Evolutionary conservation across 1,140 invertebrate genomes (phyloP).

Genomic region (Lerema accius): DNA sequence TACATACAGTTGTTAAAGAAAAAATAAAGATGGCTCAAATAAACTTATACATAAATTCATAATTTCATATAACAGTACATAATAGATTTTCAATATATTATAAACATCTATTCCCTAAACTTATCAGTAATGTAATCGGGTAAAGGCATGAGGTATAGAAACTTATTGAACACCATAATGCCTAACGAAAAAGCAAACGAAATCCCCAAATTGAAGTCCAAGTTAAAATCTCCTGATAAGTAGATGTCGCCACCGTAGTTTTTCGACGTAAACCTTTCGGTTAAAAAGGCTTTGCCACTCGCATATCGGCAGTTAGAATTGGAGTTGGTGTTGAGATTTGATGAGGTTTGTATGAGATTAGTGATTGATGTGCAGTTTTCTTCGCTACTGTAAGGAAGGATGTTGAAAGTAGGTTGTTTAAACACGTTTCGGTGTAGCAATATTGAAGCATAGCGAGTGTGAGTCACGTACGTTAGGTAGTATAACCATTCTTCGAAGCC

Average conservation of each 20-base stretch:
- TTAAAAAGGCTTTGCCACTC: conserved; percentile 88
- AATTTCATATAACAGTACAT: too few species aligned
- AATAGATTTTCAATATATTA: too few species aligned
- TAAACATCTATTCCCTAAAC: conserved; percentile 89
- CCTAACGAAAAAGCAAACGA: conserved; percentile 92
- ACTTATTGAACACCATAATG: conserved; percentile 91
- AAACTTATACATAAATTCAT: too few species aligned
- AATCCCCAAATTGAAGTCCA: conserved; percentile 91
- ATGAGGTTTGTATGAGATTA: conserved; percentile 80
- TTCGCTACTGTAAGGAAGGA: conserved; percentile 74
- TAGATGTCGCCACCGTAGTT: conserved; percentile 83
- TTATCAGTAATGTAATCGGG: conserved; percentile 94
- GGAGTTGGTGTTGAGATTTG: conserved; percentile 77
- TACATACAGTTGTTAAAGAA: too few species aligned
- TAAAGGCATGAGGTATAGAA: conserved; percentile 93
- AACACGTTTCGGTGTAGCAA: conserved; percentile 88
- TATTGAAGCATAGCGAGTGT: conserved; percentile 90
- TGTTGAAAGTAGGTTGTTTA: conserved; percentile 80
- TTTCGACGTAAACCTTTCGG: conserved; percentile 88
- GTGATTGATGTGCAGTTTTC: conserved; percentile 83
- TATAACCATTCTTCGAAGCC: conserved; percentile 91
- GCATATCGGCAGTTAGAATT: conserved; percentile 86
- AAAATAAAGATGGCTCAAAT: too few species aligned
- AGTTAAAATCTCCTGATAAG: conserved; percentile 85
- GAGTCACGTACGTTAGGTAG: conserved; percentile 90